Evolutionary conservation across 1,140 invertebrate species (phyloP), one percentile per base, ranked within the genome.

Genomic region (Mercenaria mercenaria): DNA sequence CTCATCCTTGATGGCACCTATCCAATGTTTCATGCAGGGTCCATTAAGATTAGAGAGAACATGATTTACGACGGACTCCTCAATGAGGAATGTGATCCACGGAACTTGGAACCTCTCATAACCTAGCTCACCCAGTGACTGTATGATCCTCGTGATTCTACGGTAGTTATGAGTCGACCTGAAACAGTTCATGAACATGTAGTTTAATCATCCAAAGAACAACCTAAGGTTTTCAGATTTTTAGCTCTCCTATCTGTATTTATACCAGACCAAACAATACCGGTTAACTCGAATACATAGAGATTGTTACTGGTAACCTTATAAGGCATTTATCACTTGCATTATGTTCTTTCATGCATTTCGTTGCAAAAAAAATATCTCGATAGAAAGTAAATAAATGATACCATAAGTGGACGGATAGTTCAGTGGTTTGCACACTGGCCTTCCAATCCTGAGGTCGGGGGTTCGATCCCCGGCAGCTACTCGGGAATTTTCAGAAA

Each of bases 91-190:
- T 26, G 43, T 67, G 20, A 85, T 37, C 64, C 41, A 72, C 4
- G 43, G 64, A 10, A 11, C n/a, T 32, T 85, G 83, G 23, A 50
- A 85, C 18, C 50, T 50, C 29, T 85, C 83, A 76, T 50, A 85
- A 1, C 83, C 83, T 37, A 85, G 43, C 29, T 85, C 64, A 13
- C 64, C 83, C 20, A 85, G 83, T 0, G 64, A 74, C 26, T 32
- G 41, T n/a, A 85, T 29, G 4, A 85, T 85, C 26, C 83, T 50
- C 29, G 83, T 85, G 0, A 85, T 85, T 26, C 83, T 67, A 32
- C 64, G 41, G 50, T 85, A 74, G 69, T 85, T 85, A 39, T 85
- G 83, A 50, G 26, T 23, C 13, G 83, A 85, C 4, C 83, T 85
- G 47, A 83, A 83, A 83, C 10, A 8, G n/a, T n/a, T n/a, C n/a